These are phyloP conservation scores for Isichthys henryi DNA, from an alignment of 2,113 vertebrate genomes.

Conservation along the genomic window DNA sequence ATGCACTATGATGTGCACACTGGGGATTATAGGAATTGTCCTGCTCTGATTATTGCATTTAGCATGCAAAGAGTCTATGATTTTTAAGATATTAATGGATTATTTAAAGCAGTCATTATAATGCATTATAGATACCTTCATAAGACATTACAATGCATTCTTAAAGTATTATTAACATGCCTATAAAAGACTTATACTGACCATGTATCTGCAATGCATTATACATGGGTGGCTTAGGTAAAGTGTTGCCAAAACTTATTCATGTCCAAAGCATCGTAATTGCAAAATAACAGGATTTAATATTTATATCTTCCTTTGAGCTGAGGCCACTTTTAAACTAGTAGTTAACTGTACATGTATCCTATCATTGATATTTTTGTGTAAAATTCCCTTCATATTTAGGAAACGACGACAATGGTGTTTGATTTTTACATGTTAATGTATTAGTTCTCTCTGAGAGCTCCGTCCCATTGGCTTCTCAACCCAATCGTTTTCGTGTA, in stretches of 20 bases:
- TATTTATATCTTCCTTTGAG: not conserved
- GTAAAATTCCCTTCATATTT: not conserved
- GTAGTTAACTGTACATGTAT: not conserved
- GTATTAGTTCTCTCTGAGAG: not conserved
- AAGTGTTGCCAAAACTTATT: not conserved
- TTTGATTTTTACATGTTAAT: not conserved
- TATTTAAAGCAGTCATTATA: not conserved
- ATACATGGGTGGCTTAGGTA: not conserved
- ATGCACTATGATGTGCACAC: not conserved
- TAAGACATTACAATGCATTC: not conserved
- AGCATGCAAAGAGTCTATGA: not conserved
- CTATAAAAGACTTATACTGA: not conserved
- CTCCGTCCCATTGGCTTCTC: not conserved
- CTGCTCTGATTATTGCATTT: not conserved
- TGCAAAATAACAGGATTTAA: not conserved
- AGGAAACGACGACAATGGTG: not conserved
- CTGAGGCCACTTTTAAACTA: not conserved
- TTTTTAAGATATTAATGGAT: not conserved
- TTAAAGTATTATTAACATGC: not conserved
- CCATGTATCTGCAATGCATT: not conserved
- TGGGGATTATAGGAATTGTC: not conserved
- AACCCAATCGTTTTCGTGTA: not conserved
- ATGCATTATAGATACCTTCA: not conserved
- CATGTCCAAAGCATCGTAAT: not conserved
- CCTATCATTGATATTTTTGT: not conserved